Base-by-base conservation (phyloP, 2,888 invertebrate species). In the Autographa gamma region DNA sequence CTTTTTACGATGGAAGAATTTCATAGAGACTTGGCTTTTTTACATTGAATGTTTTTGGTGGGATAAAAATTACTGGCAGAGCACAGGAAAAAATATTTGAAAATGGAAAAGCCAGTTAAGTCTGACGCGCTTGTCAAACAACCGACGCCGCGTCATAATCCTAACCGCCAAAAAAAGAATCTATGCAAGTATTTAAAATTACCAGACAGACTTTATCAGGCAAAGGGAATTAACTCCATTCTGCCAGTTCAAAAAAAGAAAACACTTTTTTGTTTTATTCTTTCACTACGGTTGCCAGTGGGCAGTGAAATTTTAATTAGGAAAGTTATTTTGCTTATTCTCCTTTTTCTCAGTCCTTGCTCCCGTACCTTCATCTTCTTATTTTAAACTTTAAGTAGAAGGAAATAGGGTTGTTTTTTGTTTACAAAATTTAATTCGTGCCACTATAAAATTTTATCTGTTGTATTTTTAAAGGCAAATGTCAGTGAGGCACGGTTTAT, bases 261-360 rank as follows among this genome's bases (percentile, higher is more conserved):
- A 77, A 79, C 67, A 69, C 74, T 76, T 77, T 81, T 83, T 80
- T 78, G 80, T 81, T 88, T 88, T 85, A 80, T 90, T 88, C 87
- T 85, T 87, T 85, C 83, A 80, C 76, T 82, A 84, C 84, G 84
- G 84, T 83, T 86, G 87, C 86, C 87, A 87, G 86, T 86, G 85
- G 86, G 82, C 88, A 87, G 86, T 89, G 88, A 91, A 89, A 89
- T 90, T 91, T 91, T 93, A 93, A 93, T 92, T 92, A 92, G 89
- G 81, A 89, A 92, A 92, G 90, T 92, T 91, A 87, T 87, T 88
- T 87, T 81, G 80, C 80, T 88, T 85, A 79, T 87, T 86, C 76
- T 81, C 73, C 77, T 81, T 85, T 85, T 86, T 83, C 78, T 76
- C 74, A 62, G 81, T 79, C 76, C 81, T 82, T 74, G 73, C 52